Conservation (phyloP, 2,797 vertebrate species). For the Ficedula albicollis region DNA sequence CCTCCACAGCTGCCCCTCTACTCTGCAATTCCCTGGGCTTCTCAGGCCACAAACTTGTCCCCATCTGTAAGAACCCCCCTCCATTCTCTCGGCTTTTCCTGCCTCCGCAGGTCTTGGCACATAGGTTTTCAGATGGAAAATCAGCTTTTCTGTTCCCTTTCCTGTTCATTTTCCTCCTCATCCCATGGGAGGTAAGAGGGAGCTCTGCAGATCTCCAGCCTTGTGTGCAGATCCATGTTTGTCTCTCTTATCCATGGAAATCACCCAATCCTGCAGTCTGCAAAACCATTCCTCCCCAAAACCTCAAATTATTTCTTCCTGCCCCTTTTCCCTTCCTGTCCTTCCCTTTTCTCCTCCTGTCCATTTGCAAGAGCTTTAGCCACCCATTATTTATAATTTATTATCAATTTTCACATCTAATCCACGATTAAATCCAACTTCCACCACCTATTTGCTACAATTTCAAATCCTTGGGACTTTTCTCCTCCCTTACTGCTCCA, state of each 20-base stretch:
- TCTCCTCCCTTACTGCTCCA: background rate
- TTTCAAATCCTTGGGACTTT: background rate
- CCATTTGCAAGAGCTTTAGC: background rate
- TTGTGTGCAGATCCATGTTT: accelerated
- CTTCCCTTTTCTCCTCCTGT: background rate
- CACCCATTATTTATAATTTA: background rate
- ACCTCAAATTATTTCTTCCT: background rate
- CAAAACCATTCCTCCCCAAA: background rate
- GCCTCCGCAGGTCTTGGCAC: background rate
- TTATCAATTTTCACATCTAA: background rate
- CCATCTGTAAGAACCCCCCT: background rate
- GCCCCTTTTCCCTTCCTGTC: background rate
- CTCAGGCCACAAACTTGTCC: accelerated
- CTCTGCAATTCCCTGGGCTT: accelerated
- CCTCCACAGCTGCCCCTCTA: accelerated
- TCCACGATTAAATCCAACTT: background rate
- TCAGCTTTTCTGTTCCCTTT: background rate
- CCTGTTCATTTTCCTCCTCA: background rate
- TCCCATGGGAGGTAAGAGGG: accelerated
- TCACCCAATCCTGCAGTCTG: accelerated
- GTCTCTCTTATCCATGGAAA: background rate
- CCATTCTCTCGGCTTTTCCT: background rate
- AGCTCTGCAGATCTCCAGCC: background rate
- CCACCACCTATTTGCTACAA: background rate
- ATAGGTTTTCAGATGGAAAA: background rate